These are phyloP conservation scores for Ariolimax columbianus DNA, from an alignment of 2,888 invertebrate species.

Conservation along the genomic window DNA sequence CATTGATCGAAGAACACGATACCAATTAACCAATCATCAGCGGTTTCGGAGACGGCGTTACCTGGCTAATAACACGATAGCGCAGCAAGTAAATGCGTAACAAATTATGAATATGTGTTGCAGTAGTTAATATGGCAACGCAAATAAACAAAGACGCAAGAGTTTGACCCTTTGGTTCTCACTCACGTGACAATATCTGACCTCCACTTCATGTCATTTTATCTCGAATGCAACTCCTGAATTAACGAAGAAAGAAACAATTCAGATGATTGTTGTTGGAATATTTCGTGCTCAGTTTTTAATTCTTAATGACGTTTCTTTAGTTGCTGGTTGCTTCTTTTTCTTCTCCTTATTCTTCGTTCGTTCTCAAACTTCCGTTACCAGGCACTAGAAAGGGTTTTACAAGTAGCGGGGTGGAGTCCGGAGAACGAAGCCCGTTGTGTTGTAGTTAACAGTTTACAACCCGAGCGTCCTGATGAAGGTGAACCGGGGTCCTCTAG, in stretches of 20 bases:
- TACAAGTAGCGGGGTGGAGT: too few species aligned
- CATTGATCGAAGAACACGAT: neutral
- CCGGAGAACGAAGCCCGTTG: too few species aligned
- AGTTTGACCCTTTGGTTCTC: neutral
- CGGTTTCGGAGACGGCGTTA: neutral
- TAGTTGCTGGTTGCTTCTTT: too few species aligned
- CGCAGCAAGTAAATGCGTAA: neutral
- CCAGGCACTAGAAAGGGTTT: too few species aligned
- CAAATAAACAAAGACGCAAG: neutral
- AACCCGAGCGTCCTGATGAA: too few species aligned
- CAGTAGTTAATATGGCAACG: neutral
- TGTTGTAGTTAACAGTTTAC: too few species aligned
- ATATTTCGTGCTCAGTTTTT: too few species aligned
- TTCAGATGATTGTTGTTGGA: too few species aligned
- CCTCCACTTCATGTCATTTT: neutral
- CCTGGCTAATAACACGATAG: constrained; percentile 1
- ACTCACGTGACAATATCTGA: neutral
- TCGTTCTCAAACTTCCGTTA: too few species aligned
- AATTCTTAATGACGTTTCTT: too few species aligned
- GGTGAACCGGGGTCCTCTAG: too few species aligned
- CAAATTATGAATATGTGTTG: neutral
- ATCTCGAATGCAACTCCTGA: neutral
- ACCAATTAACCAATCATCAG: neutral
- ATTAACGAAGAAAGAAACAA: neutral
- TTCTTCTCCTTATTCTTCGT: too few species aligned